Base-by-base conservation (phyloP, 1,140 invertebrate species). In the Eumaeus atala region DNA sequence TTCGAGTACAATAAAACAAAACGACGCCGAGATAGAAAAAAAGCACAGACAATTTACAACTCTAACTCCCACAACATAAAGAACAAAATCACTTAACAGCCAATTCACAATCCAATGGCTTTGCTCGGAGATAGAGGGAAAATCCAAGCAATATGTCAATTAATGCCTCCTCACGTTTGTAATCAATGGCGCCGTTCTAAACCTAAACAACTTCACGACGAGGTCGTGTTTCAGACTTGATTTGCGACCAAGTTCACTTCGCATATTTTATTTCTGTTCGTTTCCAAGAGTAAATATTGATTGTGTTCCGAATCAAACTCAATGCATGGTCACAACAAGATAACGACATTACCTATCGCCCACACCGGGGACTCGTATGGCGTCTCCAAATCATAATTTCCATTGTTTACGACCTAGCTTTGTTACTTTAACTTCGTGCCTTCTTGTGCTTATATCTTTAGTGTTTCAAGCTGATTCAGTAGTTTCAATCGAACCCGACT, bases 341-440 rank as follows among this genome's bases (percentile, higher is more conserved):
- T 57, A 70, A 70, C 74, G 74, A 70, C 59, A 67, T 58, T 75
- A 76, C 75, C 66, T 72, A 72, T 73, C 70, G 67, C 71, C 78
- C 78, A 67, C 65, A 53, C 54, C 70, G 77, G 76, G 77, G 78
- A 74, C 72, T 78, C 84, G 84, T 84, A 87, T 87, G 84, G 81
- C 84, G 84, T 71, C 81, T 82, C 74, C 71, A 77, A 79, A 68
- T 72, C 72, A 67, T 83, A 84, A 83, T 61, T 72, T 63, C 51
- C 60, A 78, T 68, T 70, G 72, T 80, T 66, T 78, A 87, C 75
- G 75, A 72, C 80, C 81, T 78, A 82, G 80, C 84, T 84, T 87
- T 74, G 76, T 84, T 79, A 78, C 79, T 87, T 87, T 84, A 79
- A 67, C 84, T 87, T 87, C 84, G 81, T 80, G 70, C 77, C 77